phyloP scores from a whole-genome alignment of 2,113 vertebrate genomes.

The Mus pahari region DNA sequence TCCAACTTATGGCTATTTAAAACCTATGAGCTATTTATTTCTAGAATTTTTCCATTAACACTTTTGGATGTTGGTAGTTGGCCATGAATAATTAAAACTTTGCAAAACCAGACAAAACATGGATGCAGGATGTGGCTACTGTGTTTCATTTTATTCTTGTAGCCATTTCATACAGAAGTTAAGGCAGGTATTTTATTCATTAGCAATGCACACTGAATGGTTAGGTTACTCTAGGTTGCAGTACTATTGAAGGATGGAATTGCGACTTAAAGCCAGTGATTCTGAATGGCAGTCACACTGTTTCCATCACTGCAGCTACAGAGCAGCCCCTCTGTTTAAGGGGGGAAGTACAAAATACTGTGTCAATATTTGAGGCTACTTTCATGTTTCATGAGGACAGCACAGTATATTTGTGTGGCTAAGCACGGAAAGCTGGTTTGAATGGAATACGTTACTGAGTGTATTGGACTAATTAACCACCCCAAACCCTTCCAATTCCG shows the following conservation, averaged over 20 bases:
- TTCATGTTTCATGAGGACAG: not conserved
- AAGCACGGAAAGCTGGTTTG: not conserved
- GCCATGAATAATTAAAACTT: not conserved
- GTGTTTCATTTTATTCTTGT: not conserved
- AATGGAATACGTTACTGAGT: not conserved
- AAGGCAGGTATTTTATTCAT: not conserved
- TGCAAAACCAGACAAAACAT: no score
- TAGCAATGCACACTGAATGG: not conserved
- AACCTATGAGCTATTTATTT: not conserved
- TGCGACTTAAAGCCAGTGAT: no score
- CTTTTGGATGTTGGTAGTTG: not conserved
- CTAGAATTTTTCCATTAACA: not conserved
- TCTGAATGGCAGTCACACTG: not conserved
- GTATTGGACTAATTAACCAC: conserved; percentile 27
- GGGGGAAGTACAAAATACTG: not conserved
- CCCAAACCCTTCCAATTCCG: not conserved
- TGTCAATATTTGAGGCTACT: not conserved
- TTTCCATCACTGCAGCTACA: not conserved
- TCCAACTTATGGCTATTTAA: not conserved
- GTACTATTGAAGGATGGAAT: not conserved
- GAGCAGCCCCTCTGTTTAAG: not conserved
- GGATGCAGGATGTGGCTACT: no score
- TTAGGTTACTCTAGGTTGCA: not conserved
- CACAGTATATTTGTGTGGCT: not conserved
- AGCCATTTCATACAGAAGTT: not conserved